Percentiles rank a stretch among this genome's conserved stretches.
Conservation (phyloP, 2,113 vertebrate species). For the Chrysemys picta region DNA sequence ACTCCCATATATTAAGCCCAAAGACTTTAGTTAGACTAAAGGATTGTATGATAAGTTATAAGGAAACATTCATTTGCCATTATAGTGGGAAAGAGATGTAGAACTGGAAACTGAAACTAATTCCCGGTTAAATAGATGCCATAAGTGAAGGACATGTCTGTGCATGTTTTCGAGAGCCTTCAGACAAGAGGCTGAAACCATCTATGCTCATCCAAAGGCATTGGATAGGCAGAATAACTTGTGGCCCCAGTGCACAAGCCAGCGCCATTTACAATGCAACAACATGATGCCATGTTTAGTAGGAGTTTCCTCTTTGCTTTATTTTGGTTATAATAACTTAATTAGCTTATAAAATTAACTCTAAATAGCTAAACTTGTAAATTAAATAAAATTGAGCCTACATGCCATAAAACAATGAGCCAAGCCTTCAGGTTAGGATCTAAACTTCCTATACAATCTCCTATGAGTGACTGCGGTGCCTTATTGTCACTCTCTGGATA, state of each 20-base stretch:
- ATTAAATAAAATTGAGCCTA: not conserved
- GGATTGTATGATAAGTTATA: too few relatives aligned
- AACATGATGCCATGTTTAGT: not conserved
- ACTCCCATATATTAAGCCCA: too few relatives aligned
- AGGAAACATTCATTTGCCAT: not conserved
- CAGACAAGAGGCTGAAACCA: not conserved
- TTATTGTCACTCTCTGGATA: not conserved
- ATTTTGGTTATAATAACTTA: not conserved
- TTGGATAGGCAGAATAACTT: not conserved
- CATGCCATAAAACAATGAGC: not conserved
- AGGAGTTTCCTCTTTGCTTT: not conserved
- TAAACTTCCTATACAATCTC: not conserved
- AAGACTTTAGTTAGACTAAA: too few relatives aligned
- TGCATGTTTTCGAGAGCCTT: not conserved
- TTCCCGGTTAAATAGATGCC: not conserved
- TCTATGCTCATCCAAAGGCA: not conserved
- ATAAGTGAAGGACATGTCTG: not conserved
- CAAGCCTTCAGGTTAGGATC: not conserved
- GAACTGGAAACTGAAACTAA: not conserved
- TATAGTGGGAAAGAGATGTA: not conserved
- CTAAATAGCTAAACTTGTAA: not conserved
- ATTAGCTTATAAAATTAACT: not conserved
- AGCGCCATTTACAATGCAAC: not conserved
- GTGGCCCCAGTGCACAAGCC: not conserved
- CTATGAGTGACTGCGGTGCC: not conserved